Evolutionary conservation across 2,888 invertebrate species (phyloP).

Genomic region (Stegophylla sp.): DNA sequence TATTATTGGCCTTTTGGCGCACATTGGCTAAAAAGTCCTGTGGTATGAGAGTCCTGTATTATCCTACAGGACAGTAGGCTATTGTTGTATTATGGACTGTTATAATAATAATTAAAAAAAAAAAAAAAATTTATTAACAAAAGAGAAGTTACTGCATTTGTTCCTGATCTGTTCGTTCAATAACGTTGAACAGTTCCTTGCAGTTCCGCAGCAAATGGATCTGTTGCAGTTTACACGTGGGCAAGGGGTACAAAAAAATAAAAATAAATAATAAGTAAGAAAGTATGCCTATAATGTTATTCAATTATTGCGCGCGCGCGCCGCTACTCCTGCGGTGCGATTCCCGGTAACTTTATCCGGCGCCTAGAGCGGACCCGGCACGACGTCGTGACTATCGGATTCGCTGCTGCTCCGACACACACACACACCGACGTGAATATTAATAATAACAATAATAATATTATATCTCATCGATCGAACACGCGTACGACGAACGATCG

Average conservation of each 20-base stretch:
- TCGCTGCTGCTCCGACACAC: background rate
- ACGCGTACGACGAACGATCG: background rate
- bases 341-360: constrained; percentile 45
- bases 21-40: too few species aligned
- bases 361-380: constrained; percentile 20
- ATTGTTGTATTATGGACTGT: too few species aligned
- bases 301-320: background rate
- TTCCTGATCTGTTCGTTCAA: too few species aligned
- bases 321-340: background rate
- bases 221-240: background rate
- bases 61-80: too few species aligned
- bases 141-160: too few species aligned
- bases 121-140: too few species aligned
- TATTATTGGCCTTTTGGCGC: too few species aligned
- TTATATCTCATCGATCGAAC: background rate
- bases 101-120: too few species aligned
- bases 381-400: constrained; percentile 20
- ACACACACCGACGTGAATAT: background rate
- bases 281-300: background rate
- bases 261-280: background rate
- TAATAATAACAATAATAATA: too few species aligned
- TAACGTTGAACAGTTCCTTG: too few species aligned
- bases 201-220: too few species aligned
- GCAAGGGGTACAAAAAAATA: background rate
- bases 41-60: too few species aligned